Evolutionary conservation across 1,140 invertebrate genomes (phyloP), one percentile per base, ranked within the genome.

Genomic region (Sycophaga agraensis): DNA sequence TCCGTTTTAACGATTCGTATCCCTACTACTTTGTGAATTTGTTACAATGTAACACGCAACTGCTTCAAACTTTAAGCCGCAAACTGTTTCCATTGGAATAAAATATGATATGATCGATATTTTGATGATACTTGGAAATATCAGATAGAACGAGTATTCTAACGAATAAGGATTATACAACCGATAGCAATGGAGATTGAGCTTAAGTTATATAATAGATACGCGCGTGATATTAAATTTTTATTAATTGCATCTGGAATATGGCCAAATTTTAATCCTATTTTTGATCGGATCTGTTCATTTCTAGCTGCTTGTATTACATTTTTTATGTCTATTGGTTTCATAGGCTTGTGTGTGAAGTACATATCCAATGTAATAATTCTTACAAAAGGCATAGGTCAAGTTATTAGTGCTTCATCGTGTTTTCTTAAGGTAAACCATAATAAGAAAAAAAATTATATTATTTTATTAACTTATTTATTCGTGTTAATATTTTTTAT

Each of bases 341-440:
- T 43, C 24, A 21, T 51, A 11, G 40, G 53, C 40, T 67, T 60
- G 49, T 59, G 55, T 4, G 11, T 35, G 11, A 22, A 56, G 14
- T 39, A 67, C 28, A 21, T 56, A 4, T 16, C 21, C 5, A 64
- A 65, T 53, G 19, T 63, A 12, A 49, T n/a, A 1, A 8, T 63
- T 19, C 37, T 65, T 1, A 65, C 63, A 1, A 59, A 58, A 34
- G 51, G 64, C 17, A 14, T 64, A 1, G 54, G 66, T 7, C 2
- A 57, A 1, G 16, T 46, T 2, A 14, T 50, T 7, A 59, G 64
- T 26, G 58, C 22, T 14, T 37, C 59, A 8, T n/a, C 56, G 4
- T 11, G 11, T 48, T 21, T 59, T 0, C 9, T 64, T 7, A 68
- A 68, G 59, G 66, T 68, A 58, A n/a, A 22, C 2, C 3, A 39